Percentiles rank a stretch among this genome's conserved stretches.
These are phyloP conservation scores for Lasioglossum figueresi DNA, from an alignment of 2,888 invertebrate genomes.

Conservation along the genomic window DNA sequence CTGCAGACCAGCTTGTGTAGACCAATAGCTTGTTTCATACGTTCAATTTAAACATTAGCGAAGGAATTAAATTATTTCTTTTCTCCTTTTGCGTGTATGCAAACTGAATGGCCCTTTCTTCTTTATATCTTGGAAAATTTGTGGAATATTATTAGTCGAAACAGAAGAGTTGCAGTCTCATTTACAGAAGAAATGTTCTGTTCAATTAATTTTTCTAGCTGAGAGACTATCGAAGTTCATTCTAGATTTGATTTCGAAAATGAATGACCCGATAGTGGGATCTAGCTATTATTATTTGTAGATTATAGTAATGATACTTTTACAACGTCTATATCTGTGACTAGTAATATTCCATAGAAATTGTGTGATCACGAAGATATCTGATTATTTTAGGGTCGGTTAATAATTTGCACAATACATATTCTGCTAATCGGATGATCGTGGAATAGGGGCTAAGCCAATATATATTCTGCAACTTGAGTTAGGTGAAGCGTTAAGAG, in stretches of 20 bases:
- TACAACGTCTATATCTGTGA: background rate
- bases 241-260: background rate
- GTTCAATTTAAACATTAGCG: conserved; percentile 33
- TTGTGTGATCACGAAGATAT: background rate
- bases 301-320: background rate
- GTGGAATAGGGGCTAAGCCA: conserved; percentile 27
- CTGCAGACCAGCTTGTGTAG: background rate
- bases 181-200: background rate
- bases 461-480: conserved; percentile 45
- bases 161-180: background rate
- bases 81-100: conserved; percentile 23
- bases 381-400: background rate
- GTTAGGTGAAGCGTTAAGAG: conserved; percentile 29
- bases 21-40: conserved; percentile 34
- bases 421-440: conserved; percentile 35
- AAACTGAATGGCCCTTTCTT: conserved; percentile 48
- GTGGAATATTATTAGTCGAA: background rate
- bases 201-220: background rate
- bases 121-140: background rate
- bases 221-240: background rate
- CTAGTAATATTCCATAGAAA: conserved; percentile 2
- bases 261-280: background rate
- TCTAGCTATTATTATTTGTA: background rate
- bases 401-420: conserved; percentile 70
- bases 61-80: conserved; percentile 31